phyloP scores from a whole-genome alignment of 2,888 invertebrate species.

The Leptinotarsa haldemani region DNA sequence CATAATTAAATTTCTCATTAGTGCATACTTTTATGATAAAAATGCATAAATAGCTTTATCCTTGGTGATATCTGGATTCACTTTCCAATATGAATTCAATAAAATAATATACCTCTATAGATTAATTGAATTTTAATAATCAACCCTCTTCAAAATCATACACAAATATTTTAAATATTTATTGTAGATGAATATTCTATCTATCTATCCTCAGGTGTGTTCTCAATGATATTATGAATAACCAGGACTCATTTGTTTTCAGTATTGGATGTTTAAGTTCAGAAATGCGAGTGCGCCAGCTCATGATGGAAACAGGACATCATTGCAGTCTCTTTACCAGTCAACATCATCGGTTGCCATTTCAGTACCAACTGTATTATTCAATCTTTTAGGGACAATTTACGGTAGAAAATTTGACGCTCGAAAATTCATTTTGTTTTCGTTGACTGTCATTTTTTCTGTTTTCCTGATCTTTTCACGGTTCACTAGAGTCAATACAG shows the following conservation, averaged over 20 bases:
- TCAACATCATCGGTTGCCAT: background rate
- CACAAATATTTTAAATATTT: too few species aligned
- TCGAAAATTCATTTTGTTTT: background rate
- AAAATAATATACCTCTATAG: too few species aligned
- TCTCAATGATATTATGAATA: background rate
- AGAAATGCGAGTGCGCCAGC: background rate
- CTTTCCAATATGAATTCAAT: too few species aligned
- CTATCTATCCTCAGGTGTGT: too few species aligned
- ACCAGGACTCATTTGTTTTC: background rate
- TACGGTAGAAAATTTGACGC: conserved; percentile 7
- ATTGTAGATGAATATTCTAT: too few species aligned
- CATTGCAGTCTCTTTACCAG: conserved; percentile 3
- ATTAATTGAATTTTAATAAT: too few species aligned
- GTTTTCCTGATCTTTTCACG: background rate
- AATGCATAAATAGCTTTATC: too few species aligned
- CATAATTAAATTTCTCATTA: too few species aligned
- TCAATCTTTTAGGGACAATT: background rate
- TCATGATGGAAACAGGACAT: background rate
- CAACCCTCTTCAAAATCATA: too few species aligned
- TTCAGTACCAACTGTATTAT: background rate
- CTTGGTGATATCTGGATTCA: too few species aligned
- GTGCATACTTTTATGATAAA: too few species aligned
- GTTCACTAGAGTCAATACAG: conserved; percentile 7
- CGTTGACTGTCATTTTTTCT: background rate
- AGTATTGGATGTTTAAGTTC: conserved; percentile 22